phyloP scores from a whole-genome alignment of 2,797 vertebrate genomes.

The Typhlichthys eigenmanni region DNA sequence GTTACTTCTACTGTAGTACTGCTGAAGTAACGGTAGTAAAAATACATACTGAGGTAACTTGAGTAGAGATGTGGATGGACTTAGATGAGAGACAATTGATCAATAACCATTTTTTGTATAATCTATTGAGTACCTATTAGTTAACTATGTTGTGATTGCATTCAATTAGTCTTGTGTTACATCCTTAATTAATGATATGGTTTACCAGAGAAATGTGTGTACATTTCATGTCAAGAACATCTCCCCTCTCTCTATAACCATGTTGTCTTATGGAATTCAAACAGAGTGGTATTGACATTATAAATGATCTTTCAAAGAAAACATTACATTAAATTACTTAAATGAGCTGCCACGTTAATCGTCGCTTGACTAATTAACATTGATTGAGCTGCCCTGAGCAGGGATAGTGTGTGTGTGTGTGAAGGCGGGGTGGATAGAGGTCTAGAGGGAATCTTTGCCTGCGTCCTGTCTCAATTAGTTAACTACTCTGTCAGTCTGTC shows the following conservation, averaged over 20 bases:
- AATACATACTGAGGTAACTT: no score
- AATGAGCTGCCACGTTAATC: slow-evolving; percentile 90
- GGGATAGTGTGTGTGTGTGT: slow-evolving; percentile 49
- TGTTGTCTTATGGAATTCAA: slow-evolving; percentile 85
- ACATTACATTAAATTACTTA: slow-evolving; percentile 86
- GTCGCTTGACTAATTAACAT: slow-evolving; percentile 88
- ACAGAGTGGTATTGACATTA: slow-evolving; percentile 89
- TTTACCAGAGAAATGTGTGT: slow-evolving; percentile 17
- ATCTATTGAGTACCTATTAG: no score
- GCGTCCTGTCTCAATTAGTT: slow-evolving; percentile 75
- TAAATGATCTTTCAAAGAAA: slow-evolving; percentile 86
- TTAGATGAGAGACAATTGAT: no score
- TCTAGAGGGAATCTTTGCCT: slow-evolving; percentile 61
- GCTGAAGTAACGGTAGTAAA: no score
- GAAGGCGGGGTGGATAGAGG: slow-evolving; percentile 33
- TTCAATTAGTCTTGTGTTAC: slow-evolving; percentile 28
- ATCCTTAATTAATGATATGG: slow-evolving; percentile 26
- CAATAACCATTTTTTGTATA: no score
- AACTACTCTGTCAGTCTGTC: slow-evolving; percentile 76
- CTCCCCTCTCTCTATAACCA: slow-evolving; percentile 64
- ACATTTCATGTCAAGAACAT: slow-evolving; percentile 25
- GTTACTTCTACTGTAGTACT: no score
- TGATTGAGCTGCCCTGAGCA: slow-evolving; percentile 76
- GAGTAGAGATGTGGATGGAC: no score
- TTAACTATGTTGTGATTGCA: slow-evolving; percentile 35